These are phyloP conservation scores for Neodiprion fabricii DNA, from an alignment of 1,140 invertebrate species.

Conservation along the genomic window DNA sequence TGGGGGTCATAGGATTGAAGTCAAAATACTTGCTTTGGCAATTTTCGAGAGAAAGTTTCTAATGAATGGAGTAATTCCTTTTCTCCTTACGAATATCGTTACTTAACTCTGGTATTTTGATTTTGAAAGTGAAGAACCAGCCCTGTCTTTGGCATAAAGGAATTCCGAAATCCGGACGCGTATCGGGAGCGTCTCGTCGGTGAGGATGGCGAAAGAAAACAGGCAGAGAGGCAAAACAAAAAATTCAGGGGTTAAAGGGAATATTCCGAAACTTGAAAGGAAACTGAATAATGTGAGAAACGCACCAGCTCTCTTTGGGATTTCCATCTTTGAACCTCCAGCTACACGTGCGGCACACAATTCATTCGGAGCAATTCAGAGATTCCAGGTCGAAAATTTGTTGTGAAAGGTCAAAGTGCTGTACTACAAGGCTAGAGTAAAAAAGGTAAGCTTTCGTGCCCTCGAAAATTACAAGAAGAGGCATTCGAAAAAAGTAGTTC, in stretches of 20 bases:
- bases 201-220: neutral
- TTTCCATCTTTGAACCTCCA: neutral
- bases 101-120: neutral
- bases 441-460: neutral
- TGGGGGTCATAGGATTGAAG: too few species aligned
- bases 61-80: too few species aligned
- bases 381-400: neutral
- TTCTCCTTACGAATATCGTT: neutral
- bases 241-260: neutral
- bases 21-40: too few species aligned
- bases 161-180: neutral
- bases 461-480: too few species aligned
- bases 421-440: neutral
- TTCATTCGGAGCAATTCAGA: neutral
- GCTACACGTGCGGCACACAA: neutral
- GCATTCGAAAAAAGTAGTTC: too few species aligned
- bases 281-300: neutral
- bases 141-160: neutral
- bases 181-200: neutral
- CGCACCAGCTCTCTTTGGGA: neutral
- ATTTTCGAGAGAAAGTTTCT: too few species aligned
- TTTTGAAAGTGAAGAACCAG: neutral
- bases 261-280: neutral
- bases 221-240: neutral
- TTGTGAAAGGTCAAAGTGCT: neutral